phyloP scores from a whole-genome alignment of 2,888 invertebrate genomes.

The Machimus rusticus region DNA sequence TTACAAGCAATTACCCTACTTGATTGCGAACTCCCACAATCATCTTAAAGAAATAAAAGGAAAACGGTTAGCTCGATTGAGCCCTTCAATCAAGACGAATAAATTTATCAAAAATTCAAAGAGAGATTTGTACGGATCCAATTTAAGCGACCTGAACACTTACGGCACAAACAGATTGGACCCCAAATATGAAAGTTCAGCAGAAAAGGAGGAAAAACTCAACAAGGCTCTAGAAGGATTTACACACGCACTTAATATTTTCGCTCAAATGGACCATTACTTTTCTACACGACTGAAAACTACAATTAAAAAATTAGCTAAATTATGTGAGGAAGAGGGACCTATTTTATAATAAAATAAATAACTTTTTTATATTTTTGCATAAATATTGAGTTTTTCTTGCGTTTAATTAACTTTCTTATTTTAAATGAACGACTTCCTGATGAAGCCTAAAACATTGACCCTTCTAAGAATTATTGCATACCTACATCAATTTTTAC shows the following conservation, averaged over 20 bases:
- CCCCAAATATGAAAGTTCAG: background rate
- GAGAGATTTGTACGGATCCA: background rate
- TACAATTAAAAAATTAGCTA: slow-evolving; percentile 4
- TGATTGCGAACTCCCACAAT: background rate
- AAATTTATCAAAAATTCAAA: background rate
- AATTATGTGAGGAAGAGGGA: slow-evolving; percentile 26
- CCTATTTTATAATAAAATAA: background rate
- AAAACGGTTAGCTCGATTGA: background rate
- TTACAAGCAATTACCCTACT: background rate
- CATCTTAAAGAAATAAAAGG: background rate
- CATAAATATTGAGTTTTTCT: background rate
- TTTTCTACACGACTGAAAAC: background rate
- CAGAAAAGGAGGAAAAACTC: slow-evolving; percentile 1
- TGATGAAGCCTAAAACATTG: too few species aligned
- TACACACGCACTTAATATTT: background rate
- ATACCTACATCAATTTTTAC: too few species aligned
- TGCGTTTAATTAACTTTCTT: background rate
- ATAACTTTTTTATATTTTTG: background rate
- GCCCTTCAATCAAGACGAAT: background rate
- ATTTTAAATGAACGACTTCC: too few species aligned
- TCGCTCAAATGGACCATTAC: background rate
- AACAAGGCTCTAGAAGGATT: background rate
- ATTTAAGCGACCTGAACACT: background rate
- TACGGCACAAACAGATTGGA: background rate
- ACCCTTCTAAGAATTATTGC: too few species aligned